Conservation (phyloP, 2,113 vertebrate species). For the Dicerorhinus sumatrensis region DNA sequence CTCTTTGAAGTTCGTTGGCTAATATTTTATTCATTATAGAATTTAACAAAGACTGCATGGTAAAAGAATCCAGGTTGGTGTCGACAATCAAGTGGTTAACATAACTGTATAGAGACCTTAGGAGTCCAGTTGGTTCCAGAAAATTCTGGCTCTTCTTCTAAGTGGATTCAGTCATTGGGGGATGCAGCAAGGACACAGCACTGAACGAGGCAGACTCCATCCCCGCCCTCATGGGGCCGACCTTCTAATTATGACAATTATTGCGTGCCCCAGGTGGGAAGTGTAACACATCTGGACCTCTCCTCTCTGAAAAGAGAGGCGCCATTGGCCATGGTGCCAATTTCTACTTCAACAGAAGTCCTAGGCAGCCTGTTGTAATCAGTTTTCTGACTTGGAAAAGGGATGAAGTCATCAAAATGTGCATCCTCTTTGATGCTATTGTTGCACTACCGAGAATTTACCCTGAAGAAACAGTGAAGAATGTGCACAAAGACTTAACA, state of each 20-base stretch:
- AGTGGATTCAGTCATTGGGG: background rate
- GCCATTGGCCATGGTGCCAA: rapidly evolving
- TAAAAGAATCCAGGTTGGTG: background rate
- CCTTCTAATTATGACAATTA: background rate
- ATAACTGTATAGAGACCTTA: rapidly evolving
- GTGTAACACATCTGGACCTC: too few relatives aligned
- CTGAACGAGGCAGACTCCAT: background rate
- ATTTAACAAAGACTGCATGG: constrained; percentile 60
- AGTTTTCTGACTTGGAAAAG: background rate
- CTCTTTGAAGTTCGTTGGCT: constrained; percentile 68
- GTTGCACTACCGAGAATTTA: background rate
- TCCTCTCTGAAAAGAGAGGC: background rate
- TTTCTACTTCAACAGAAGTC: background rate
- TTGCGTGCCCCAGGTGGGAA: rapidly evolving
- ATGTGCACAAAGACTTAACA: background rate
- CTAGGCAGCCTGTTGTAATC: background rate
- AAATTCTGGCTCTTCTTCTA: background rate
- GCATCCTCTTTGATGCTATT: background rate
- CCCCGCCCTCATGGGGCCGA: background rate
- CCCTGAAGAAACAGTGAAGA: background rate
- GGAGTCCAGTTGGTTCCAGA: background rate
- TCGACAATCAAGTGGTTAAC: background rate
- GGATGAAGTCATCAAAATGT: background rate
- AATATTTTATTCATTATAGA: constrained; percentile 76
- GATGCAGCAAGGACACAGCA: background rate